Evolutionary conservation across 2,113 vertebrate species (phyloP), one percentile per base, ranked within the genome.

Genomic region (Peucedramus taeniatus): DNA sequence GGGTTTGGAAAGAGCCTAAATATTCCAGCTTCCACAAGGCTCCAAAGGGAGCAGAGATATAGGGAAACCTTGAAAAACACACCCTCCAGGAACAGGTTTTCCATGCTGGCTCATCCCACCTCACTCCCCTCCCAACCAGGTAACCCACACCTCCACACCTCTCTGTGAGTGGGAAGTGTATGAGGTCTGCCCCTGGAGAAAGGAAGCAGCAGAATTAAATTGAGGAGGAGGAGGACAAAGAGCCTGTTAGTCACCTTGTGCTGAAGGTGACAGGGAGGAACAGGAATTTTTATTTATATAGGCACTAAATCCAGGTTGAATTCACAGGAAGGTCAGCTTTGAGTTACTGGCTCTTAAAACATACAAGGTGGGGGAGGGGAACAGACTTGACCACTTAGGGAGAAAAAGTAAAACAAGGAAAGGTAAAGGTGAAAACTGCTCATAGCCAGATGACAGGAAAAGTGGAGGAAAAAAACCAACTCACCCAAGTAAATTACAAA

Each of bases 111-210:
- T 68, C 30, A 1, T 51, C 8, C 60, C 10, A 35, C 20, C 35
- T 76, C 0, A 0, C 19, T 90, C 15, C 30, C 7, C 7, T 44
- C 44, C 45, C 6, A 11, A 1, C 3, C 84, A 87, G 40, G 45
- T 65, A 77, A 81, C 31, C 19, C 37, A 42, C n/a, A 66, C 4
- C 10, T 66, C 51, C n/a, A 44, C 6, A 9, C 9, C 7, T 33
- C 33, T 42, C 40, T 72, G 16, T 24, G 37, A 24, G 23, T 26
- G 39, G 45, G 26, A 69, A 65, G 18, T 3, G 4, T 15, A 4
- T 31, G 45, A 65, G 37, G 35, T 28, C 30, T 77, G 42, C 42
- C 42, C 49, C 60, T 26, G 49, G 33, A 35, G 47, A 93, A 72
- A 49, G 7, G 10, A 56, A 69, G 40, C 10, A 47, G 31, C 12